Conservation (phyloP, 2,797 vertebrate species). For the Xiphophorus birchmanni region DNA sequence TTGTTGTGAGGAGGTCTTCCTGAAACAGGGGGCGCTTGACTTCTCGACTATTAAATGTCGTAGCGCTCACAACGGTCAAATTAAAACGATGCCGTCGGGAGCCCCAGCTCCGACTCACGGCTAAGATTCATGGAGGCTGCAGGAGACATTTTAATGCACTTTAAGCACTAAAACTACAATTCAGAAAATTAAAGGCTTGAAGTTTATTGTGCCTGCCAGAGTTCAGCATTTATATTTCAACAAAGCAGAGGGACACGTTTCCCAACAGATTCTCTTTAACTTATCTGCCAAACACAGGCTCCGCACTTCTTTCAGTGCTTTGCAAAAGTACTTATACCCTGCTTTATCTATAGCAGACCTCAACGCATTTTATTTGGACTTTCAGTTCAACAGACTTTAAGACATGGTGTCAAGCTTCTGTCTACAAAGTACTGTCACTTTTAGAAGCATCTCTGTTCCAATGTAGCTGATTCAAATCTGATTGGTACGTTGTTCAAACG, state of each 20-base stretch:
- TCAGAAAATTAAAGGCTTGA: background rate
- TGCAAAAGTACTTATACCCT: background rate
- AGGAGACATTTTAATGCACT: background rate
- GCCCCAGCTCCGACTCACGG: background rate
- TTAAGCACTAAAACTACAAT: background rate
- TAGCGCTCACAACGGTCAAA: conserved; percentile 10
- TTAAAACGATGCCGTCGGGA: conserved; percentile 5
- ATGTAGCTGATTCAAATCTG: background rate
- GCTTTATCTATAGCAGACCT: background rate
- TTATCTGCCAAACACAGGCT: background rate
- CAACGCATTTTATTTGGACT: background rate
- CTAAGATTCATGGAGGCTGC: background rate
- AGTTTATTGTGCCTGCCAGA: background rate
- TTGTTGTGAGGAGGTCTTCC: conserved; percentile 32
- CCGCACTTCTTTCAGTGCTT: background rate
- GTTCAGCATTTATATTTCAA: background rate
- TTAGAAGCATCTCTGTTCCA: too few species aligned
- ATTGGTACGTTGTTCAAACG: background rate
- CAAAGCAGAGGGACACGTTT: background rate
- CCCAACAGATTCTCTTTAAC: background rate
- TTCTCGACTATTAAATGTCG: conserved; percentile 26
- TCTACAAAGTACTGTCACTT: too few species aligned
- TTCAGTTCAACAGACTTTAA: background rate
- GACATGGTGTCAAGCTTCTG: too few species aligned
- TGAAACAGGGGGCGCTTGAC: conserved; percentile 33